These are phyloP conservation scores for Eubasilissa splendida DNA, from an alignment of 2,888 invertebrate genomes.

Conservation along the genomic window DNA sequence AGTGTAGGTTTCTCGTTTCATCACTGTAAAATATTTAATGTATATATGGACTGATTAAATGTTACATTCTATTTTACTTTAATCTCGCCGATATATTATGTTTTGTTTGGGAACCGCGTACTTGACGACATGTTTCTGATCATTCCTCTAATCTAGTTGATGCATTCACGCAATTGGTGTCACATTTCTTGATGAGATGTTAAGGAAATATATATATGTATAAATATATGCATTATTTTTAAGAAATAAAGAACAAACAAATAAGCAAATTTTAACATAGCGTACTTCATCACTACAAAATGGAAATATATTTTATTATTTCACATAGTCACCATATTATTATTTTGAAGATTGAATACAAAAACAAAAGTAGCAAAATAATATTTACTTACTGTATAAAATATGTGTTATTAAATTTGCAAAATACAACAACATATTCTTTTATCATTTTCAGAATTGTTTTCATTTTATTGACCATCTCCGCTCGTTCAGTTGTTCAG, in stretches of 20 bases:
- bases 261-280: not conserved
- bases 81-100: not conserved
- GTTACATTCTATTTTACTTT: conserved; percentile 28
- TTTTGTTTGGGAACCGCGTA: conserved; percentile 5
- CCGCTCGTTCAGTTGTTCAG: too few species aligned
- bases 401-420: conserved; percentile 53
- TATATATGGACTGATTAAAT: conserved; percentile 34
- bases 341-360: conserved; percentile 18
- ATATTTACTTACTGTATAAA: conserved; percentile 51
- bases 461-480: too few species aligned
- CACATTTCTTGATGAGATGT: conserved; percentile 16
- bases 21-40: conserved; percentile 20
- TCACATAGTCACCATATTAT: conserved; percentile 9
- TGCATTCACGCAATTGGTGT: conserved; percentile 4
- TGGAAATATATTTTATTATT: conserved; percentile 11
- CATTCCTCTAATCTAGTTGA: conserved; percentile 26
- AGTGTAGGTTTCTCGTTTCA: not conserved
- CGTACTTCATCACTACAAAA: not conserved
- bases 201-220: conserved; percentile 4
- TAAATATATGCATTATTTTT: conserved; percentile 22
- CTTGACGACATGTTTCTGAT: conserved; percentile 7
- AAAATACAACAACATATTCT: conserved; percentile 36
- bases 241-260: not conserved
- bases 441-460: too few species aligned
- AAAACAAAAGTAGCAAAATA: conserved; percentile 32